phyloP scores from a whole-genome alignment of 2,113 vertebrate species.

The Hyperopisus bebe region DNA sequence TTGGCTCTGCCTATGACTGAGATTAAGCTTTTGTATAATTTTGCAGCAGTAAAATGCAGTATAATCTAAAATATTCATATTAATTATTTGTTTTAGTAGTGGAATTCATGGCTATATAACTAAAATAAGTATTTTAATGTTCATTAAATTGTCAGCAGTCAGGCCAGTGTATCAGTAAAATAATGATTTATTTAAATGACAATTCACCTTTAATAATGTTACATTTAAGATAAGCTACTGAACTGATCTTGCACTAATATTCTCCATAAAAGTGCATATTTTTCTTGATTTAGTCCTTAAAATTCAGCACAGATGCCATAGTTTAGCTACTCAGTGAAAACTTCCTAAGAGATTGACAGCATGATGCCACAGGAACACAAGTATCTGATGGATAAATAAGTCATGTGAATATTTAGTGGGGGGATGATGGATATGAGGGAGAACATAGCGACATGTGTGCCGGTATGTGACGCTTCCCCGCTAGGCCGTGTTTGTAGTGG shows the following conservation, averaged over 20 bases:
- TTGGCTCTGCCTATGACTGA: background rate
- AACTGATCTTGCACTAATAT: background rate
- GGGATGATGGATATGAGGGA: background rate
- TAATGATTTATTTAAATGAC: background rate
- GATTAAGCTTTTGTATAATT: background rate
- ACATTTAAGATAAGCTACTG: background rate
- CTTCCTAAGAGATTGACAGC: background rate
- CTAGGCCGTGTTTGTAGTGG: background rate
- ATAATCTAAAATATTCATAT: background rate
- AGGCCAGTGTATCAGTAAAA: background rate
- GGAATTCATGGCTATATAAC: background rate
- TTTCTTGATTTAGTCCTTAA: background rate
- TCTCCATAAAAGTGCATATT: background rate
- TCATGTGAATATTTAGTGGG: background rate
- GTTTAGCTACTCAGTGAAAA: background rate
- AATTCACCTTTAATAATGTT: background rate
- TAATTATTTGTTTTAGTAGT: background rate
- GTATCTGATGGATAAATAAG: background rate
- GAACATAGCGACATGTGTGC: background rate
- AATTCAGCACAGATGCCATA: background rate
- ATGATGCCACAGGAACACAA: background rate
- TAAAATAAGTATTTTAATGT: background rate
- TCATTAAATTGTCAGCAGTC: background rate
- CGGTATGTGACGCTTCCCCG: background rate
- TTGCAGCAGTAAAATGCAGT: background rate